Evolutionary conservation across 2,113 vertebrate genomes (phyloP).

Genomic region (Tachuris rubrigastra): DNA sequence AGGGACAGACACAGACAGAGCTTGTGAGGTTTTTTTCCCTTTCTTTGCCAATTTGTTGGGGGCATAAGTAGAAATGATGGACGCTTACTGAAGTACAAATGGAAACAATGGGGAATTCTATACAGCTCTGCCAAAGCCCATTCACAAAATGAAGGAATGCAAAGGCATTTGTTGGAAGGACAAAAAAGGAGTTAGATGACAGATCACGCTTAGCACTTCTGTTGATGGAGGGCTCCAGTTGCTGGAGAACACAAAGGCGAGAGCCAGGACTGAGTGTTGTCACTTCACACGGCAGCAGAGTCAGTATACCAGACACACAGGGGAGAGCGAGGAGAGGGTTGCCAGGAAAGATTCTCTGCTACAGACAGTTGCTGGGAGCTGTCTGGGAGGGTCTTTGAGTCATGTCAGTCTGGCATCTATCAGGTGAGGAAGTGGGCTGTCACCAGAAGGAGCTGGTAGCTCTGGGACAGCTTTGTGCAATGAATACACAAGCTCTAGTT

Average conservation of each 20-base stretch:
- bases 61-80: not conserved
- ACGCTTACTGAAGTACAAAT: not conserved
- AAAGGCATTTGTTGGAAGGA: constrained; percentile 26
- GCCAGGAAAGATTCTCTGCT: not conserved
- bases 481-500: not conserved
- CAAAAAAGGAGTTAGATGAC: constrained; percentile 39
- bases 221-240: not conserved
- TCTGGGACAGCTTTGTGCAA: not conserved
- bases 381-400: not conserved
- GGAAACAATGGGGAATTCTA: constrained; percentile 31
- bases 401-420: not conserved
- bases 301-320: not conserved
- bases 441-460: not conserved
- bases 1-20: not conserved
- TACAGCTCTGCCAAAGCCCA: constrained; percentile 3
- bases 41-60: not conserved
- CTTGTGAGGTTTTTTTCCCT: fast-evolving
- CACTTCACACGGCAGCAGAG: not conserved
- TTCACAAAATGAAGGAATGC: constrained; percentile 28
- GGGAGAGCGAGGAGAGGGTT: not conserved
- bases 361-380: not conserved
- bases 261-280: not conserved
- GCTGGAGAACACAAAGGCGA: not conserved
- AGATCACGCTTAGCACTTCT: constrained; percentile 28
- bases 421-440: not conserved